These are phyloP conservation scores for Nematopogon swammerdamellus DNA, from an alignment of 2,888 invertebrate genomes.

Conservation along the genomic window DNA sequence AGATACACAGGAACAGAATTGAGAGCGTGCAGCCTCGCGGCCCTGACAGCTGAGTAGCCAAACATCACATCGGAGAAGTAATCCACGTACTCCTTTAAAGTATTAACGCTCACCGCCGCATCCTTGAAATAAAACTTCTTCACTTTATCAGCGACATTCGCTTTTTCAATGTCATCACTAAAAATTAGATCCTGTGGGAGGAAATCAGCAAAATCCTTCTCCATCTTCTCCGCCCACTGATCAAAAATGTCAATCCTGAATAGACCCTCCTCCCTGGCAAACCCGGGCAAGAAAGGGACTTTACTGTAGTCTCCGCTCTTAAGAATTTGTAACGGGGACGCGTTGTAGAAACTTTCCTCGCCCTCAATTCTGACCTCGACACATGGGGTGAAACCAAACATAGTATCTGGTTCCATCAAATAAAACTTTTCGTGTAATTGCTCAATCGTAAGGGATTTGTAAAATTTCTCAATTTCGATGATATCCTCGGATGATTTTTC, in stretches of 20 bases:
- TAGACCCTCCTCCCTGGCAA: constrained; percentile 17
- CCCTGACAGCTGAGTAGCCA: constrained; percentile 16
- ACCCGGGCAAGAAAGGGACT: constrained; percentile 19
- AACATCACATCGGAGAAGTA: constrained; percentile 19
- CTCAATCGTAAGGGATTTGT: neutral
- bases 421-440: neutral
- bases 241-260: constrained; percentile 17
- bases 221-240: constrained; percentile 16
- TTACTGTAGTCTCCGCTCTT: constrained; percentile 12
- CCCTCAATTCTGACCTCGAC: constrained; percentile 13
- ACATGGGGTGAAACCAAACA: constrained; percentile 22
- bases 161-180: constrained; percentile 12
- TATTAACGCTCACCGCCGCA: constrained; percentile 12
- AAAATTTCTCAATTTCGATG: constrained; percentile 4
- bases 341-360: constrained; percentile 13
- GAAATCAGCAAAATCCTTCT: constrained; percentile 17
- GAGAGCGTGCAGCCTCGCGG: constrained; percentile 14
- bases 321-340: constrained; percentile 13
- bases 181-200: constrained; percentile 20
- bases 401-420: neutral
- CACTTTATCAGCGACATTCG: constrained; percentile 14
- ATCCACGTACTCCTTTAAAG: constrained; percentile 15
- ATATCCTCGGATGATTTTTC: neutral
- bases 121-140: constrained; percentile 19
- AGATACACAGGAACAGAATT: constrained; percentile 15